Conservation (phyloP, 2,113 vertebrate genomes). For the Petrocephalus microphthalmus region DNA sequence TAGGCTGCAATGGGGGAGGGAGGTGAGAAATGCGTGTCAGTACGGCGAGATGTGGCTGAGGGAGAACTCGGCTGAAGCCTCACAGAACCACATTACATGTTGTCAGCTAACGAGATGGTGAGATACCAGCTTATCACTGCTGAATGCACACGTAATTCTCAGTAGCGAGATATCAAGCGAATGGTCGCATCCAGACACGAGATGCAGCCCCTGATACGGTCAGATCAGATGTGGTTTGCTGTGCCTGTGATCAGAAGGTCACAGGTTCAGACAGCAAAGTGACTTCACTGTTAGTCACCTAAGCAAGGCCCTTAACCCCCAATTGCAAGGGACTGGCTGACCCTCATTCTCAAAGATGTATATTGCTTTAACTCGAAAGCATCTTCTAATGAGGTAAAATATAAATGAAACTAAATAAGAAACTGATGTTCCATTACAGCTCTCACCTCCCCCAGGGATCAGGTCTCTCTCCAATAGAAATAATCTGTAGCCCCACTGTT, state of each 20-base stretch:
- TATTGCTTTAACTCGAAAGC: neutral
- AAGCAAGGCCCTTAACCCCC: neutral
- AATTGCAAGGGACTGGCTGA: neutral
- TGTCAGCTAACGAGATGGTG: neutral
- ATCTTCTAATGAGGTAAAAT: neutral
- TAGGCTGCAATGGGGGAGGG: slow-evolving; percentile 58
- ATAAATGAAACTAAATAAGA: neutral
- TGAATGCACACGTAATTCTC: neutral
- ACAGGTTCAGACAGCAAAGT: neutral
- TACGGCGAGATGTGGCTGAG: neutral
- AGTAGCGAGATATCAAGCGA: no score
- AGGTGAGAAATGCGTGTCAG: neutral
- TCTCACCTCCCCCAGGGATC: slow-evolving; percentile 79
- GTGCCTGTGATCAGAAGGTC: neutral
- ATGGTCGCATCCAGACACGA: neutral
- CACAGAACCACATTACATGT: neutral
- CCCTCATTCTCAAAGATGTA: neutral
- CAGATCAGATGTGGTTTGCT: neutral
- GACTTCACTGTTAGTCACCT: neutral
- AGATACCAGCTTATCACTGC: neutral
- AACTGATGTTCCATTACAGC: neutral
- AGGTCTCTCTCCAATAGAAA: slow-evolving; percentile 80
- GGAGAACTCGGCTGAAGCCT: neutral
- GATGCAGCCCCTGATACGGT: no score
- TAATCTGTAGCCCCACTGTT: slow-evolving; percentile 71